Evolutionary conservation across 1,140 invertebrate species (phyloP), one percentile per base, ranked within the genome.

Genomic region (Drosophila repletoides): DNA sequence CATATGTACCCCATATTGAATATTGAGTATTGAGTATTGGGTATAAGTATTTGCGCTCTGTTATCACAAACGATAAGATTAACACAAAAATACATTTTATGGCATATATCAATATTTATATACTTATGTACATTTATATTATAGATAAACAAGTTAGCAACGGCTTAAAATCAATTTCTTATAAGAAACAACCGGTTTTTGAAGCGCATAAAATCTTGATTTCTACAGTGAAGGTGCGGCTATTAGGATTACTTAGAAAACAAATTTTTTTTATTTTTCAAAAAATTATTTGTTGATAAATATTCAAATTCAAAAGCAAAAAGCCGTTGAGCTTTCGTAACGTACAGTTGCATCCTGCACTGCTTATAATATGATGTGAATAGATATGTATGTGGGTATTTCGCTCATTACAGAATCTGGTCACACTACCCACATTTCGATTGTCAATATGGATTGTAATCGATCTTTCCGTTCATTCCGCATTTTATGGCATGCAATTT

Each of bases 11-110:
- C 12, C 10, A 55, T 7, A 29, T 26, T 1, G 14, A 34, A 2
- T 26, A 17, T 12, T 48, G 5, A 10, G 6, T 15, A 17, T 17
- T 9, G 14, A 14, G n/a, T 9, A 14, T 4, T 9, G 7, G 5
- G 10, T 19, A 12, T 17, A 34, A 22, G 33, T 22, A 9, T 19
- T 9, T 14, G 3, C 9, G 34, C 10, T 7, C 9, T 45, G 26
- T 31, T 66, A 66, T 59, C 53, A 66, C 14, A 19, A 12, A 17
- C 10, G 55, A 66, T 66, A 66, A 66, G 63, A 58, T 65, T 58
- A 48, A 7, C 12, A n/a, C n/a, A n/a, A 4, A 58, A 58, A 41
- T 48, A n/a, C 26, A 48, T 40, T 58, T 41, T 65, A 51, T 66
- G 34, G 43, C 36, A 10, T 40, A 7, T 28, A 6, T 15, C 15